Evolutionary conservation across 2,888 invertebrate genomes (phyloP).

Genomic region (Andrena chrysosceles): DNA sequence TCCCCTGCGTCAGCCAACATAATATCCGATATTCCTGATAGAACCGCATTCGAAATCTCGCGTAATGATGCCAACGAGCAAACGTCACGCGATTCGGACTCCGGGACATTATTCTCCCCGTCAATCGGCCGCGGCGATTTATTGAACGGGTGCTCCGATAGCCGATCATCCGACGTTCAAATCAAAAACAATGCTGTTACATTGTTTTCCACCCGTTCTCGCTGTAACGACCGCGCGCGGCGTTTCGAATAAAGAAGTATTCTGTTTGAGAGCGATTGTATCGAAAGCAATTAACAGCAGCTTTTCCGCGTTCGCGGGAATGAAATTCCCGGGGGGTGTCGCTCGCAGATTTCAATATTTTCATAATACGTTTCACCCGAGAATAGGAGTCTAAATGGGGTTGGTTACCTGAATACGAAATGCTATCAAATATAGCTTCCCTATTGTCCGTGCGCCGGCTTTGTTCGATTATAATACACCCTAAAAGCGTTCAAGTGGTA

Average conservation of each 20-base stretch:
- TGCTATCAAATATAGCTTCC: conserved; percentile 28
- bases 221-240: neutral
- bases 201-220: no score
- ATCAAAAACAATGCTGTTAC: neutral
- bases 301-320: neutral
- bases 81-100: conserved; percentile 37
- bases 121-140: conserved; percentile 13
- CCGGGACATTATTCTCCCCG: conserved; percentile 38
- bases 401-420: conserved; percentile 35
- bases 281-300: neutral
- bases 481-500: conserved; percentile 43
- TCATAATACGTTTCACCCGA: neutral
- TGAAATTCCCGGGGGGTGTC: no score
- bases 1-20: conserved; percentile 8
- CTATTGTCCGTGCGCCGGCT: conserved; percentile 41
- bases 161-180: neutral
- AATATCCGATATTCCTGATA: conserved; percentile 30
- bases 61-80: conserved; percentile 42
- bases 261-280: no score
- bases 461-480: conserved; percentile 44
- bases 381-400: conserved; percentile 25
- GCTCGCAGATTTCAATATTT: neutral
- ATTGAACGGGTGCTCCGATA: neutral
- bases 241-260: no score
- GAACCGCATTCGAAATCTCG: conserved; percentile 42